phyloP scores from a whole-genome alignment of 2,888 invertebrate genomes.

The Lasioglossum villosulum region DNA sequence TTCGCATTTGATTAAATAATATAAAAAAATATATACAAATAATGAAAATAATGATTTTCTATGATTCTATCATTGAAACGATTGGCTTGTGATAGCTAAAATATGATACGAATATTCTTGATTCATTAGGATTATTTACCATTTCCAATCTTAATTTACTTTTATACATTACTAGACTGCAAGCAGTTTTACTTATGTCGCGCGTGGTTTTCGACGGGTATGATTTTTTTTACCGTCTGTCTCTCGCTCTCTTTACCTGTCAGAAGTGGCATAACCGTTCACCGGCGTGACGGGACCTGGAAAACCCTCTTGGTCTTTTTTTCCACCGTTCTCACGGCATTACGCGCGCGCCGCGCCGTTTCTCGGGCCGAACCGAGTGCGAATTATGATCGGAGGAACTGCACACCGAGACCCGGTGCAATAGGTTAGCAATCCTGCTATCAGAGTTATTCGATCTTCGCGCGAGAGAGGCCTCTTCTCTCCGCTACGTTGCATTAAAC shows the following conservation, averaged over 20 bases:
- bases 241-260: not conserved
- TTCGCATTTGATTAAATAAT: too few relatives aligned
- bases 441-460: slow-evolving; percentile 42
- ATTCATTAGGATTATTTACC: too few relatives aligned
- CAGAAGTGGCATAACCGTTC: slow-evolving; percentile 58
- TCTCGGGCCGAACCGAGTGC: slow-evolving; percentile 41
- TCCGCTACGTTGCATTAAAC: not conserved
- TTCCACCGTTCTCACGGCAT: slow-evolving; percentile 56
- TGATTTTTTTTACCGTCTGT: not conserved
- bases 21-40: too few relatives aligned
- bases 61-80: too few relatives aligned
- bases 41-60: too few relatives aligned
- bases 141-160: too few relatives aligned
- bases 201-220: too few relatives aligned
- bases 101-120: too few relatives aligned
- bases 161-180: too few relatives aligned
- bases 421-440: slow-evolving; percentile 38
- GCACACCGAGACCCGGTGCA: slow-evolving; percentile 22
- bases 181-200: too few relatives aligned
- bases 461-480: slow-evolving; percentile 17
- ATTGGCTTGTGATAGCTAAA: too few relatives aligned
- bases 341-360: slow-evolving; percentile 20
- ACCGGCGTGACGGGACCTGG: slow-evolving; percentile 10
- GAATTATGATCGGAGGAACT: slow-evolving; percentile 40
- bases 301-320: slow-evolving; percentile 45